Percentiles rank a stretch among this genome's conserved stretches.
Conservation (phyloP, 2,113 vertebrate species). For the Dolichallabes microphthalmus region DNA sequence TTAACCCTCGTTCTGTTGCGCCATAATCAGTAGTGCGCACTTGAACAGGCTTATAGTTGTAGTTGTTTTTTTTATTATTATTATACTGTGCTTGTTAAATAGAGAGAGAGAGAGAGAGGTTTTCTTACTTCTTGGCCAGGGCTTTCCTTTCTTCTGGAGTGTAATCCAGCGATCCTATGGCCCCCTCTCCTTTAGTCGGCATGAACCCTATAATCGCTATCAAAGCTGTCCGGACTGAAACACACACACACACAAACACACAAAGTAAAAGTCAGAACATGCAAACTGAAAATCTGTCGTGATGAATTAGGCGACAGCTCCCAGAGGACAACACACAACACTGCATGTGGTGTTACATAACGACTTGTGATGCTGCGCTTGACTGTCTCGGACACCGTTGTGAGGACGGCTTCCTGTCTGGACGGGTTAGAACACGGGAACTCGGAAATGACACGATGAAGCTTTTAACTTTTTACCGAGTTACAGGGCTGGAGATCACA, state of each 20-base stretch:
- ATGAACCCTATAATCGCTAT: constrained; percentile 99
- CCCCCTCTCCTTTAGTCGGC: constrained; percentile 98
- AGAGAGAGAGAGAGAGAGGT: background rate
- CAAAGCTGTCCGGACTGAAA: constrained; percentile 92
- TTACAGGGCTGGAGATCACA: background rate
- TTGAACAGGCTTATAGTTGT: background rate
- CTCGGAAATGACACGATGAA: no score
- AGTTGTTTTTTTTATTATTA: background rate
- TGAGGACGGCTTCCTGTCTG: constrained; percentile 43
- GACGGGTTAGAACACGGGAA: constrained; percentile 28
- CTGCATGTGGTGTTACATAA: constrained; percentile 57
- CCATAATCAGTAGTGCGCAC: background rate
- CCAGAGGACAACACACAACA: background rate
- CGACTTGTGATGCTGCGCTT: constrained; percentile 50
- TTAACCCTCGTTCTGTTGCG: background rate
- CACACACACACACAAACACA: constrained; percentile 12
- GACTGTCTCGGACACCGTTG: constrained; percentile 51
- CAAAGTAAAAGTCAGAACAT: constrained; percentile 15
- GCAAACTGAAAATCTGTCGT: constrained; percentile 20
- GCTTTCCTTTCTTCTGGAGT: constrained; percentile 92
- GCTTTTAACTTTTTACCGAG: background rate
- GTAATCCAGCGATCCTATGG: constrained; percentile 97
- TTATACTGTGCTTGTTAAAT: background rate
- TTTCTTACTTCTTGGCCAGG: constrained; percentile 94
- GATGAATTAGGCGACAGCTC: constrained; percentile 16